Base-by-base conservation (phyloP, 2,113 vertebrate genomes). In the Budorcas taxicolor region DNA sequence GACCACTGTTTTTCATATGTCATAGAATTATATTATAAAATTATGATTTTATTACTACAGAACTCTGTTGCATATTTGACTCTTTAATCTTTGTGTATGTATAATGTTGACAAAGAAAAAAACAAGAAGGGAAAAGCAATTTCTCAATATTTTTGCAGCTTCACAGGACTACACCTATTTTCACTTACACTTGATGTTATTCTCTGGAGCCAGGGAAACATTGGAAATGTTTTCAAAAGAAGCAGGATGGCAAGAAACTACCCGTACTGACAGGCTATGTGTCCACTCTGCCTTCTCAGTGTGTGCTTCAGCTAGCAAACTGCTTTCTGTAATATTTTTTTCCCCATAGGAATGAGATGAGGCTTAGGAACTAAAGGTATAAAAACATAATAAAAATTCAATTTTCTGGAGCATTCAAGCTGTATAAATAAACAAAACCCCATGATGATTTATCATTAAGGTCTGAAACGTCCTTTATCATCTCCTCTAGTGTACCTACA, bases 341-440 rank as follows among this genome's bases (percentile, higher is more conserved):
- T 86, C 21, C 23, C 45, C 93, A 76, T 95, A 94, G 83, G 85
- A 98, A 94, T 52, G 86, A 76, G 67, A 50, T 93, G 91, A 98
- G 88, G 33, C 47, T 83, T 91, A 98, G 84, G 81, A 97, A 98
- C 90, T 97, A 95, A 96, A 97, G 91, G 71, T 95, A 96, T 45
- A 96, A 97, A 98, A 98, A 95, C 36, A 96, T 98, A 98, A 98
- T 97, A 97, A 98, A 98, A 98, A 98, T 96, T 90, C 97, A 98
- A 97, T 98, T 98, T 98, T 98, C 93, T 93, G 90, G 98, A 96
- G 94, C 97, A 97, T 98, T 98, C 78, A 67, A 97, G 95, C 3
- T 96, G 89, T 52, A 98, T 97, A 98, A 97, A 96, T 96, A 97
- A 98, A 98, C 83, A 97, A 98, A 98, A 78, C 47, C 78, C 82